Percentiles rank a stretch among this genome's conserved stretches.
Evolutionary conservation across 2,888 invertebrate genomes (phyloP).

Genomic region (Heliconius hortense): DNA sequence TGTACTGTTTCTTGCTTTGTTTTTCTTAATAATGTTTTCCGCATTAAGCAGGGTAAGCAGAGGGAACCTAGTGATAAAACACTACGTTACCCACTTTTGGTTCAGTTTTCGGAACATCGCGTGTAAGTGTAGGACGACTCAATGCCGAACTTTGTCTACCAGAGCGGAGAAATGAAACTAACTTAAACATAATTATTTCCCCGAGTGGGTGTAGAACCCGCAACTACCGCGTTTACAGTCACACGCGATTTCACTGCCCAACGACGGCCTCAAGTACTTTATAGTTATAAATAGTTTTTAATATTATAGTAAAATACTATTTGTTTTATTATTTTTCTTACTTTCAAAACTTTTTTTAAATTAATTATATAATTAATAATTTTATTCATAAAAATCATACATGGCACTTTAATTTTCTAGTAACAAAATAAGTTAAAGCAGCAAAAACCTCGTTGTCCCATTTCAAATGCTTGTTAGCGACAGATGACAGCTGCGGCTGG

Average conservation of each 20-base stretch:
- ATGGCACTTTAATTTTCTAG: conserved; percentile 6
- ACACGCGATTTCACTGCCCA: neutral
- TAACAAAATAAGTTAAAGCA: conserved; percentile 16
- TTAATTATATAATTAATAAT: too few relatives aligned
- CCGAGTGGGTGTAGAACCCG: neutral
- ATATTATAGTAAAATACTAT: too few relatives aligned
- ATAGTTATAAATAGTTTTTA: too few relatives aligned
- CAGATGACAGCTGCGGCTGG: conserved; percentile 29
- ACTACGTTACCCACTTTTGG: neutral
- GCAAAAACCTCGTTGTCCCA: conserved; percentile 30
- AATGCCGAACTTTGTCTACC: neutral
- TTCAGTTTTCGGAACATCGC: neutral
- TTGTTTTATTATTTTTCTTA: too few relatives aligned
- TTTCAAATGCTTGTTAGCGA: conserved; percentile 35
- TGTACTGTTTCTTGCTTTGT: neutral
- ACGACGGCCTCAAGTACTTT: neutral
- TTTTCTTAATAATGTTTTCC: neutral
- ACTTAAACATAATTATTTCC: neutral
- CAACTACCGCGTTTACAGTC: neutral
- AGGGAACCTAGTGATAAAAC: neutral
- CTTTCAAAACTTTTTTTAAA: too few relatives aligned
- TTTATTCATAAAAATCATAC: neutral
- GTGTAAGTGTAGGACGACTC: neutral
- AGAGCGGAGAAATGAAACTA: neutral
- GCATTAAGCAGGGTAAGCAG: neutral